These are phyloP conservation scores for Tachyglossus aculeatus DNA, from an alignment of 2,797 vertebrate species.

Conservation along the genomic window DNA sequence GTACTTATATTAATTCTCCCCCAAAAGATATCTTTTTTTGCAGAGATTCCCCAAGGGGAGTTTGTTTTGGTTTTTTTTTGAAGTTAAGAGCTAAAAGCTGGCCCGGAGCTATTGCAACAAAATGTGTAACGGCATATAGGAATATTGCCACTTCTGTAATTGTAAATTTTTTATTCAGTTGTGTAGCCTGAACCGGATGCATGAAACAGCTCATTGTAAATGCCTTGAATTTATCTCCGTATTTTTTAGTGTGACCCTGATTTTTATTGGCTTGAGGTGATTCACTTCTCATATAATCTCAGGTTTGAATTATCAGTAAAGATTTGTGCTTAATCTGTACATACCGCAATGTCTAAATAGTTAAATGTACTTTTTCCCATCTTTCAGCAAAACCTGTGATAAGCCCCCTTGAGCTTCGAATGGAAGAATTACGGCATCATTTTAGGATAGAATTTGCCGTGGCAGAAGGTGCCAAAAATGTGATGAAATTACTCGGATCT, in stretches of 20 bases:
- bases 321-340: conserved; percentile 2
- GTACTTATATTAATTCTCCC: too few relatives aligned
- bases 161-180: too few relatives aligned
- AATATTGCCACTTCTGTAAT: too few relatives aligned
- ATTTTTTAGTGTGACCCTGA: background rate
- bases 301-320: background rate
- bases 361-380: conserved; percentile 40
- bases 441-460: conserved; percentile 97
- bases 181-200: too few relatives aligned
- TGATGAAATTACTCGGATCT: conserved; percentile 94
- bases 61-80: background rate
- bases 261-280: background rate
- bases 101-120: background rate
- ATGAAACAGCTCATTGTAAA: background rate
- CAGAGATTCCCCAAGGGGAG: too few relatives aligned
- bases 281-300: background rate
- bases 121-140: background rate
- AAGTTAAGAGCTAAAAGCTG: conserved; percentile 5
- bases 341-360: conserved; percentile 17
- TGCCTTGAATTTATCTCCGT: background rate
- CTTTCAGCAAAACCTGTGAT: conserved; percentile 90
- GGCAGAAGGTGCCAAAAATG: conserved; percentile 97
- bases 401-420: conserved; percentile 93
- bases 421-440: conserved; percentile 96
- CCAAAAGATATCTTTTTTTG: too few relatives aligned